These are phyloP conservation scores for Thamnaconus septentrionalis DNA, from an alignment of 2,113 vertebrate species.

Conservation along the genomic window DNA sequence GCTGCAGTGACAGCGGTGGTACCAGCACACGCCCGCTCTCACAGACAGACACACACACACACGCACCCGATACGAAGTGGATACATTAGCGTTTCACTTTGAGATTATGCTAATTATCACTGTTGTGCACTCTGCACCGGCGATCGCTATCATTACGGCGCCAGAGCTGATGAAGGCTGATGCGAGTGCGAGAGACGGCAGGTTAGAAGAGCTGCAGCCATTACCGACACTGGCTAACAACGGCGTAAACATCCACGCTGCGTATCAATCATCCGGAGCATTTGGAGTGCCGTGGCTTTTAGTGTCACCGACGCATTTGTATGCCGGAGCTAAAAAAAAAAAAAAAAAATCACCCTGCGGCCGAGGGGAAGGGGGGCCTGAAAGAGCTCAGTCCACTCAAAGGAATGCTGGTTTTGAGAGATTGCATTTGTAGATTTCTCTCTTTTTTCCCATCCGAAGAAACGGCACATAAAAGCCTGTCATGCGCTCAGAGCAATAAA, in stretches of 20 bases:
- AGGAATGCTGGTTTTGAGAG: too few species aligned
- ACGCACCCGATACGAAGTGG: not conserved
- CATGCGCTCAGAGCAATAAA: not conserved
- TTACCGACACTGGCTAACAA: not conserved
- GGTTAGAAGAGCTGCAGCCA: constrained; percentile 3
- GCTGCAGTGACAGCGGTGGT: constrained; percentile 15
- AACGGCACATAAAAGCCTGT: not conserved
- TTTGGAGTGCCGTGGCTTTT: not conserved
- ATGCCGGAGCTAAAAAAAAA: not conserved
- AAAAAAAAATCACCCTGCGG: too few species aligned
- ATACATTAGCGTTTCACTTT: constrained; percentile 31
- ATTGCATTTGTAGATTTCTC: not conserved
- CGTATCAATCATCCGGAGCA: not conserved
- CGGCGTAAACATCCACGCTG: not conserved
- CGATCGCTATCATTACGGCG: constrained; percentile 40
- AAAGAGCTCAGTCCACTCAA: too few species aligned
- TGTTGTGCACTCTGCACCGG: constrained; percentile 21
- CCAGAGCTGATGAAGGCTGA: constrained; percentile 19
- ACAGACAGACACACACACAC: constrained; percentile 1
- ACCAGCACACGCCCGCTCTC: not conserved
- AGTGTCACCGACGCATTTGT: not conserved
- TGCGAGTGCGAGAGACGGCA: not conserved
- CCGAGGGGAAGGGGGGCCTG: not conserved
- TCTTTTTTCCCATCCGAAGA: not conserved
- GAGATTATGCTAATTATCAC: constrained; percentile 28